Conservation (phyloP, 2,113 vertebrate species). For the Jacana jacana region DNA sequence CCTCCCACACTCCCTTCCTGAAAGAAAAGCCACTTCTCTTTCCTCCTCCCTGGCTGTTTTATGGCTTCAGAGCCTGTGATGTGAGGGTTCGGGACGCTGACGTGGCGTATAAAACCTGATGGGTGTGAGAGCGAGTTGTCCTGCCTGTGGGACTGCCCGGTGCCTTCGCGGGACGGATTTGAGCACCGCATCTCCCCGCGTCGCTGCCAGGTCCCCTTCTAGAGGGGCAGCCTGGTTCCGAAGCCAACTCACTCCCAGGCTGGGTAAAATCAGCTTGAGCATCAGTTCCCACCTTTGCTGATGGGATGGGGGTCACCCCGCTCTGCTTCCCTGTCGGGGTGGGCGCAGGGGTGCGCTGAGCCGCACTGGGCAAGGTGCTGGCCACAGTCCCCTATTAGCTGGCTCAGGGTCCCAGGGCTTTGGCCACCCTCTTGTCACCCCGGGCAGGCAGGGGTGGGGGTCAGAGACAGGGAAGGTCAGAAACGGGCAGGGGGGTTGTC, state of each 20-base stretch:
- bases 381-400: background rate
- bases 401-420: background rate
- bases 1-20: background rate
- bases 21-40: background rate
- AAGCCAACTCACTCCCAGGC: background rate
- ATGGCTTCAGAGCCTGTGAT: background rate
- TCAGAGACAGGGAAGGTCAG: background rate
- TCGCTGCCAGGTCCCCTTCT: background rate
- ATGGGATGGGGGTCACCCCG: background rate
- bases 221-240: background rate
- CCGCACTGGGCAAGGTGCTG: background rate
- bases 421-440: background rate
- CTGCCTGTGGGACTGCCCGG: background rate
- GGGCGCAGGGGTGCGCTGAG: background rate
- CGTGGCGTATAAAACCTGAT: background rate
- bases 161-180: accelerated
- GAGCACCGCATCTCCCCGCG: background rate
- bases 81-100: background rate
- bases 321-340: accelerated
- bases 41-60: background rate
- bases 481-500: background rate
- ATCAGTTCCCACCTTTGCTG: background rate
- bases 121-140: background rate
- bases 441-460: background rate
- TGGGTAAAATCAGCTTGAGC: background rate